Evolutionary conservation across 2,797 vertebrate species (phyloP).

Genomic region (Sebastes trivittatus): DNA sequence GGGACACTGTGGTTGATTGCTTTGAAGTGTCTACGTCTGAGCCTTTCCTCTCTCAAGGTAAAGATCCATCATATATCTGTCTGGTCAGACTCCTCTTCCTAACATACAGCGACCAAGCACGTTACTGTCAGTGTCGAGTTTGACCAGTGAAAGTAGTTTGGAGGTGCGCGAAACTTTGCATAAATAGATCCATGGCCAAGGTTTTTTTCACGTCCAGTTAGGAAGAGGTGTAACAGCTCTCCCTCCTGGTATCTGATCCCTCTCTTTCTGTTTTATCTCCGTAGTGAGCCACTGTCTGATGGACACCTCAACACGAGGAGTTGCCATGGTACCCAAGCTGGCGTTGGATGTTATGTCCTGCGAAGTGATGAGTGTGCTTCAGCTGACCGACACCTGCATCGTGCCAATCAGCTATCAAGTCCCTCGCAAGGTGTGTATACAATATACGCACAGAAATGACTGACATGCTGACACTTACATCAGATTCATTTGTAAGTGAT

Average conservation of each 20-base stretch:
- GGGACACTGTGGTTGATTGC: slow-evolving; percentile 88
- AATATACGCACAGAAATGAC: background rate
- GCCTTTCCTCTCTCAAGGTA: slow-evolving; percentile 88
- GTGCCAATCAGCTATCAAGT: slow-evolving; percentile 91
- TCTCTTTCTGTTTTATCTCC: background rate
- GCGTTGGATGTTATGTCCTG: slow-evolving; percentile 88
- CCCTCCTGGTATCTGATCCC: background rate
- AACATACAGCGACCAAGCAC: too few species aligned
- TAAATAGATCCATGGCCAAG: too few species aligned
- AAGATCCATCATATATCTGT: slow-evolving; percentile 8
- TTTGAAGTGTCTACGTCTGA: slow-evolving; percentile 84
- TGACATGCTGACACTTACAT: background rate
- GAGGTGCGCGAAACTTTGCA: too few species aligned
- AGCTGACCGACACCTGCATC: slow-evolving; percentile 88
- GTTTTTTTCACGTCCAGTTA: too few species aligned
- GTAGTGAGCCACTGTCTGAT: slow-evolving; percentile 91
- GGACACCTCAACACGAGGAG: slow-evolving; percentile 83
- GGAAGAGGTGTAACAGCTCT: background rate
- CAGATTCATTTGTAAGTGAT: background rate
- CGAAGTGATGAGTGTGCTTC: slow-evolving; percentile 90
- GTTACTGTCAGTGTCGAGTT: too few species aligned
- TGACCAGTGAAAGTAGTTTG: too few species aligned
- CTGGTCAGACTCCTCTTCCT: background rate
- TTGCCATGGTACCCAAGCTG: slow-evolving; percentile 85
- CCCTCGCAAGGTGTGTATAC: slow-evolving; percentile 89